Evolutionary conservation across 2,888 invertebrate genomes (phyloP).

Genomic region (Epirrhoe alternata): DNA sequence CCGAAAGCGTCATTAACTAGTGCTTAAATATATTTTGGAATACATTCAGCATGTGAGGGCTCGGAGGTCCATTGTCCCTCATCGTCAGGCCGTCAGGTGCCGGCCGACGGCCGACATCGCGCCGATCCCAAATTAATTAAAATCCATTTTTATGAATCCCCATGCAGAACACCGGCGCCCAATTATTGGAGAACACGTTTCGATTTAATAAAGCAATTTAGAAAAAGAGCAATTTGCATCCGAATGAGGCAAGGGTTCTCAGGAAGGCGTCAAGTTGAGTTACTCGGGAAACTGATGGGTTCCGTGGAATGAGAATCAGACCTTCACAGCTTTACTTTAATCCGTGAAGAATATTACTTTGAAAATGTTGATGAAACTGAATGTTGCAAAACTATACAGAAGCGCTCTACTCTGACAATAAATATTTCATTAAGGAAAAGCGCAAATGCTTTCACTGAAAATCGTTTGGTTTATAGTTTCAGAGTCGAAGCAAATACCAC

Average conservation of each 20-base stretch:
- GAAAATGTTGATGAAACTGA: not conserved
- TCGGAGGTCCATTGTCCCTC: constrained; percentile 10
- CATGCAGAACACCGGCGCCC: constrained; percentile 40
- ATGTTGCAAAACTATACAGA: not conserved
- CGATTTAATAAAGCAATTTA: constrained; percentile 82
- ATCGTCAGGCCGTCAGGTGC: not conserved
- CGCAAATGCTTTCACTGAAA: not conserved
- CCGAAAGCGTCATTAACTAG: not conserved
- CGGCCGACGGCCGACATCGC: constrained; percentile 2
- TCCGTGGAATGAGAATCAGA: constrained; percentile 10
- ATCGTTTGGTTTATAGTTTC: not conserved
- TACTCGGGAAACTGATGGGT: constrained; percentile 7
- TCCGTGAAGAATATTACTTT: not conserved
- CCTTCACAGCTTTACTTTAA: not conserved
- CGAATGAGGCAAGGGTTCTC: constrained; percentile 70
- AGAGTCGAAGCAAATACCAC: not conserved
- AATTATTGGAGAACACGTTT: constrained; percentile 79
- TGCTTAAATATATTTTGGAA: not conserved
- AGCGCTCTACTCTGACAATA: not conserved
- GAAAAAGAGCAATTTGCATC: constrained; percentile 78
- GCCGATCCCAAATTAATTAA: constrained; percentile 39
- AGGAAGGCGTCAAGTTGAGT: not conserved
- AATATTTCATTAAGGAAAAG: not conserved
- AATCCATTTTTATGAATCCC: constrained; percentile 36
- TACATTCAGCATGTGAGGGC: not conserved